These are phyloP conservation scores for Triplophysa yarkandensis DNA, from an alignment of 2,797 vertebrate species.

Conservation along the genomic window DNA sequence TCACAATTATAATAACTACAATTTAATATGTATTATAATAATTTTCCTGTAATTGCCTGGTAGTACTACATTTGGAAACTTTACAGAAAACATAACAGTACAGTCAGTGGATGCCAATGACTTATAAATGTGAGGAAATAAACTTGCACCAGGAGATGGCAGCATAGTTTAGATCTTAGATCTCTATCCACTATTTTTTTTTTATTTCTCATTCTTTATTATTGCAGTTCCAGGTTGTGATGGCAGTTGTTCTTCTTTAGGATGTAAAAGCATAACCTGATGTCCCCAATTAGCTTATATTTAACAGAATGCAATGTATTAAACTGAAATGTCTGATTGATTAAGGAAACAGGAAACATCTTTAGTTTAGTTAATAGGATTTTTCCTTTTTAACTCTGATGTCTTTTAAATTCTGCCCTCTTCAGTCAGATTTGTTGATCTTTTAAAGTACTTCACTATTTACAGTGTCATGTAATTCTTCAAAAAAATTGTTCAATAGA, in stretches of 20 bases:
- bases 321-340: constrained; percentile 21
- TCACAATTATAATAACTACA: too few relatives aligned
- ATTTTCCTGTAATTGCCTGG: too few relatives aligned
- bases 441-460: constrained; percentile 11
- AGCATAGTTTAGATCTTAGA: constrained; percentile 43
- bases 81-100: not conserved
- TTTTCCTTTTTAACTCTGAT: constrained; percentile 35
- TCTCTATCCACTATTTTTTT: too few relatives aligned
- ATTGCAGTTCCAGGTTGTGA: not conserved
- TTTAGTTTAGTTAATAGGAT: constrained; percentile 31
- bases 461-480: not conserved
- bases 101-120: not conserved
- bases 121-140: not conserved
- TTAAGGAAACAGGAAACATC: constrained; percentile 39
- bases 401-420: constrained; percentile 16
- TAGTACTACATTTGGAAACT: not conserved
- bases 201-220: too few relatives aligned
- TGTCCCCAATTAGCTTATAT: not conserved
- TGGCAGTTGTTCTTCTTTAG: not conserved
- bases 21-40: too few relatives aligned
- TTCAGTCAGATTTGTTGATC: constrained; percentile 27
- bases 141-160: constrained; percentile 49
- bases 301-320: not conserved
- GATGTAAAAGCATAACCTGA: not conserved
- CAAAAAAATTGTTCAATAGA: not conserved